Base-by-base conservation (phyloP, 2,113 vertebrate genomes). In the Struthidea cinerea region DNA sequence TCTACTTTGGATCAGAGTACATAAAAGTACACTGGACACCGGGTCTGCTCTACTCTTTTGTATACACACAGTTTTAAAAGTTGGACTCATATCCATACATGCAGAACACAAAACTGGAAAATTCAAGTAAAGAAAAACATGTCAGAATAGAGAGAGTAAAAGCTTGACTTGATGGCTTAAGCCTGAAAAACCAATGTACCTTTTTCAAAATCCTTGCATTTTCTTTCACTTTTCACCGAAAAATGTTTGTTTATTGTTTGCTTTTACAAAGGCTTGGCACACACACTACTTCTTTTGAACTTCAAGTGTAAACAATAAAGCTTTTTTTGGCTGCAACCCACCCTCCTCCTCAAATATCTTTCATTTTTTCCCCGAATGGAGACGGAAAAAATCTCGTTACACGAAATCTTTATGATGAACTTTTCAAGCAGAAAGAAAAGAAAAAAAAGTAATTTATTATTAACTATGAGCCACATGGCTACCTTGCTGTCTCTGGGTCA, bases 251-350 rank as follows among this genome's bases (percentile, higher is more conserved):
- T 93, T 97, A 87, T 87, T 93, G 55, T 65, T 89, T 65, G 24
- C 27, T 80, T 95, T 86, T 84, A 90, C 60, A 91, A 89, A 93
- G 64, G 61, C 35, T 93, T 90, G 68, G 65, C 74, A 68, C 69
- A 69, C 28, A 73, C 39, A 21, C 78, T 47, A 10, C 42, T 81
- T 83, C 92, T 95, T 96, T 97, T 90, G 91, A 97, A 95, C 80
- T 96, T 85, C 90, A 92, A 73, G 77, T 87, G 63, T 78, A 96
- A 93, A 91, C 60, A 93, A 73, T 81, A 95, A 87, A 96, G 65
- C 22, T 83, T 30, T 53, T 90, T 82, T 57, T 2, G 0, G 30
- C 39, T 61, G 50, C 70, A 23, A 13, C 30, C 30, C 4, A 0
- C 19, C 28, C 21, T 30, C 3, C 53, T 39, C 16, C 20, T 52